Conservation (phyloP, 2,797 vertebrate species). For the Erpetoichthys calabaricus region DNA sequence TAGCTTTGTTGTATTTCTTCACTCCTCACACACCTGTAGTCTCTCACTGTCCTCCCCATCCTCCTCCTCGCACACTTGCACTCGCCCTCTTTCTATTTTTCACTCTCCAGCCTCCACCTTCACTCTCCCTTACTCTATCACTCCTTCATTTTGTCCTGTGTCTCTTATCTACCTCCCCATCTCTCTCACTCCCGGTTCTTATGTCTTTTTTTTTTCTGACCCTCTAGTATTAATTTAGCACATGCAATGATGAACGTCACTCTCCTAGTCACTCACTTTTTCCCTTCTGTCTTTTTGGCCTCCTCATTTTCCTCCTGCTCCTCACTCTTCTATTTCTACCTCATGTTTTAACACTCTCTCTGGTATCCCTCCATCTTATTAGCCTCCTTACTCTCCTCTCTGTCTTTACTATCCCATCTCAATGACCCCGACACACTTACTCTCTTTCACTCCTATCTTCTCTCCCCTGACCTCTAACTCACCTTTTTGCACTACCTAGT, state of each 20-base stretch:
- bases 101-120: not conserved
- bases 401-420: too few relatives aligned
- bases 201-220: too few relatives aligned
- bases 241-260: too few relatives aligned
- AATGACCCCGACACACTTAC: too few relatives aligned
- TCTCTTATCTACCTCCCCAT: slow-evolving; percentile 2
- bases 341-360: not conserved
- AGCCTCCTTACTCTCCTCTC: too few relatives aligned
- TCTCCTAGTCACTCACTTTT: slow-evolving; percentile 15
- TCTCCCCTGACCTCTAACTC: too few relatives aligned
- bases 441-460: too few relatives aligned
- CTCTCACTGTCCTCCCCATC: not conserved
- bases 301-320: not conserved
- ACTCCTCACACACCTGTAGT: not conserved
- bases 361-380: too few relatives aligned
- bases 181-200: slow-evolving; percentile 5
- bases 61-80: not conserved
- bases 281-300: too few relatives aligned
- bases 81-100: not conserved
- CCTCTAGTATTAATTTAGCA: too few relatives aligned
- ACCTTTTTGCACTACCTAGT: too few relatives aligned
- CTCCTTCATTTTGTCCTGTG: not conserved
- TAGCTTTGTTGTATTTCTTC: too few relatives aligned
- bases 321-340: not conserved
- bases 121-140: not conserved